Conservation (phyloP, 2,888 invertebrate species). For the Ennomos erosarius region DNA sequence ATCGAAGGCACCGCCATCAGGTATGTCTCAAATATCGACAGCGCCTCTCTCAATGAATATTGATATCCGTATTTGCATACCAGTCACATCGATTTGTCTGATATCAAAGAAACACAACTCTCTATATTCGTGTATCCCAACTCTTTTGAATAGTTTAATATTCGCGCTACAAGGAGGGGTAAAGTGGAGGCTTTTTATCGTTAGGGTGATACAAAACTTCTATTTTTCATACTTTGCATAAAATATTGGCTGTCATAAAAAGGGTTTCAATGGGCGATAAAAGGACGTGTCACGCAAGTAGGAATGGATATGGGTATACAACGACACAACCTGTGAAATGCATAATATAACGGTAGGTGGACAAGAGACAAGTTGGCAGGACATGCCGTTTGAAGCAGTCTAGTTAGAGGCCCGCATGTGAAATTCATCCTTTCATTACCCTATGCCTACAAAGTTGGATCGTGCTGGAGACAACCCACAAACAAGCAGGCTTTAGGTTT, state of each 20-base stretch:
- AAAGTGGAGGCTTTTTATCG: constrained; percentile 29
- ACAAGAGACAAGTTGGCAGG: constrained; percentile 37
- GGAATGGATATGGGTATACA: constrained; percentile 19
- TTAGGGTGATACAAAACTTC: constrained; percentile 25
- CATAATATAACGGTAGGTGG: constrained; percentile 33
- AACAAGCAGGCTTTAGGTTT: constrained; percentile 33
- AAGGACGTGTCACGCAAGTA: constrained; percentile 26
- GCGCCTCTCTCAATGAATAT: constrained; percentile 71
- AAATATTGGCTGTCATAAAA: constrained; percentile 30
- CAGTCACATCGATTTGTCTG: constrained; percentile 53
- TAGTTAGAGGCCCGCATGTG: constrained; percentile 53
- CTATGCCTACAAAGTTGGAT: constrained; percentile 39
- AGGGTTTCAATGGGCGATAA: constrained; percentile 27
- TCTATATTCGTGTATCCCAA: constrained; percentile 38
- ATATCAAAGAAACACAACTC: constrained; percentile 55
- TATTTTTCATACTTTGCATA: constrained; percentile 30
- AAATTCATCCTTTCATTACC: constrained; percentile 54
- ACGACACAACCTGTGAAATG: constrained; percentile 28
- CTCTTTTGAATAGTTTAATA: constrained; percentile 34
- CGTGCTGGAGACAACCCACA: constrained; percentile 23
- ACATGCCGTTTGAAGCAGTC: constrained; percentile 37
- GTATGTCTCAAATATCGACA: constrained; percentile 75
- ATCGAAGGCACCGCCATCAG: constrained; percentile 59
- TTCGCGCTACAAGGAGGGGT: constrained; percentile 13
- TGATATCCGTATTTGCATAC: constrained; percentile 73